phyloP scores from a whole-genome alignment of 2,888 invertebrate species.

The Leucophenga montana region DNA sequence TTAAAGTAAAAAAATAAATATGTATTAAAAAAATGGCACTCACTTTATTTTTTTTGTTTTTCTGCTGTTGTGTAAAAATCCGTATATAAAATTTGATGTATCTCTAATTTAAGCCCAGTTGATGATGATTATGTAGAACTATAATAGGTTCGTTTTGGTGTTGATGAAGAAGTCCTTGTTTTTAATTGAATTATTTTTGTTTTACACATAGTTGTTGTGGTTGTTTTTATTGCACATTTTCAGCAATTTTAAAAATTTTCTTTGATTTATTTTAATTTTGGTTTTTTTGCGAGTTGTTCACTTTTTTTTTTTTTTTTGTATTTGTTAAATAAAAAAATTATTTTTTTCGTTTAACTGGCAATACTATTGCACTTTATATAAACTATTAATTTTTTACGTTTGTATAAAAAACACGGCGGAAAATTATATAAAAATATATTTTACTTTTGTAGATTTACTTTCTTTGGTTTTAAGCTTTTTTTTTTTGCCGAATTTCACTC shows the following conservation, averaged over 20 bases:
- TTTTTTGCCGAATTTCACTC: slow-evolving; percentile 22
- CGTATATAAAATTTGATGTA: slow-evolving; percentile 9
- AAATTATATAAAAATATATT: slow-evolving; percentile 20
- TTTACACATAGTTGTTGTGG: slow-evolving; percentile 24
- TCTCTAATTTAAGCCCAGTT: background rate
- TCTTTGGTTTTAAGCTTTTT: slow-evolving; percentile 43
- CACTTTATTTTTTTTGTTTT: background rate
- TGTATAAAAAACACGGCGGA: background rate
- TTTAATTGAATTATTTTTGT: slow-evolving; percentile 16
- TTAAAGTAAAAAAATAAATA: too few relatives aligned
- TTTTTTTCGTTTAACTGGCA: background rate
- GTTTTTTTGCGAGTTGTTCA: slow-evolving; percentile 11
- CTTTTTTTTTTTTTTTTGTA: slow-evolving; percentile 18
- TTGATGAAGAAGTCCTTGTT: slow-evolving; percentile 8
- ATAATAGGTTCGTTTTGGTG: background rate
- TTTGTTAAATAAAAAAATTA: background rate
- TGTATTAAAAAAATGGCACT: background rate
- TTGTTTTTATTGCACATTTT: slow-evolving; percentile 58
- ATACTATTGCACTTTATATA: too few relatives aligned
- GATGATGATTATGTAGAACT: too few relatives aligned
- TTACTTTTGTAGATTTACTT: slow-evolving; percentile 34
- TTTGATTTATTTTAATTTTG: background rate
- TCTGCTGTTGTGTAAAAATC: background rate
- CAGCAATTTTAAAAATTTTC: slow-evolving; percentile 7
- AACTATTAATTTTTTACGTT: background rate